Conservation (phyloP, 2,888 invertebrate genomes). For the Eristalis intricaria region DNA sequence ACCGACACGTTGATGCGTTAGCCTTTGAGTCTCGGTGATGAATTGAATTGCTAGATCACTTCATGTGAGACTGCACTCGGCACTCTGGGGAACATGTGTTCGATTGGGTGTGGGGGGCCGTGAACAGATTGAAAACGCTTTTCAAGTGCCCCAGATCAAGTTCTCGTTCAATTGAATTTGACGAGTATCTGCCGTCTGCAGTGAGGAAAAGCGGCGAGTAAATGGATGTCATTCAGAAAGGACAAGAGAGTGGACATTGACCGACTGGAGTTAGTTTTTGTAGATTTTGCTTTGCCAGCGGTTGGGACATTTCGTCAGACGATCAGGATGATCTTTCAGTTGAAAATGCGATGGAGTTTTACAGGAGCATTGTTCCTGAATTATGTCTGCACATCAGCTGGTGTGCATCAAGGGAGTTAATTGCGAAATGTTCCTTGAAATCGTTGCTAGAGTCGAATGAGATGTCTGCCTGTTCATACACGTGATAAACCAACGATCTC, state of each 20-base stretch:
- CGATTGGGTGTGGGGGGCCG: background rate
- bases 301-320: no score
- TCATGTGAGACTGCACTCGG: slow-evolving; percentile 28
- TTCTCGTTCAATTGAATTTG: background rate
- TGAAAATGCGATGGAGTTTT: no score
- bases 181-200: background rate
- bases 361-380: no score
- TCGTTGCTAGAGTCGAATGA: no score
- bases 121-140: background rate
- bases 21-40: slow-evolving; percentile 25
- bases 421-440: no score
- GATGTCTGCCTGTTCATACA: no score
- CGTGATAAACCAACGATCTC: no score
- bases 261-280: no score
- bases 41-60: background rate
- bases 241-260: background rate
- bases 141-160: background rate
- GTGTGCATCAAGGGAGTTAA: no score
- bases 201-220: background rate
- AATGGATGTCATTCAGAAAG: background rate
- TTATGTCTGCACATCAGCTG: no score
- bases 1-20: slow-evolving; percentile 19
- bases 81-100: slow-evolving; percentile 44
- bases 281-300: no score
- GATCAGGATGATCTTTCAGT: no score